Evolutionary conservation across 23 tunicate species (phyloP), one percentile per base, ranked within the genome.

Genomic region (Styela plicata): DNA sequence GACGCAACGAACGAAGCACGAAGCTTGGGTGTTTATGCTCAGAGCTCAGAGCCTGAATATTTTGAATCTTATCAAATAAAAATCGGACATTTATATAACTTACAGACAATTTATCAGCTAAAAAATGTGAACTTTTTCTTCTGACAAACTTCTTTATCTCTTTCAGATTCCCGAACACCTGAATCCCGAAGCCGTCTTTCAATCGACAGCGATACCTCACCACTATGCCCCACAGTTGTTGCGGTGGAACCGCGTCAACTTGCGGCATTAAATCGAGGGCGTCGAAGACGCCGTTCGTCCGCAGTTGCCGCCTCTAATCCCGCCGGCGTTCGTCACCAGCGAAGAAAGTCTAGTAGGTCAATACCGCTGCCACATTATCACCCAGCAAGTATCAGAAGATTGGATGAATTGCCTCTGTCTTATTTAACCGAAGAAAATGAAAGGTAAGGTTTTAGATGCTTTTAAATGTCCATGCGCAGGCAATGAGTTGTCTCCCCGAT

Each of bases 331-430:
- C 88, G 88, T 30, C 85, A 36, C 21, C 84, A 80, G 19, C 80
- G 86, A 81, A 64, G 89, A 30, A 89, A 86, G n/a, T 26, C 80
- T 1, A 68, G 57, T 36, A 65, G 82, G 63, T 37, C 70, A 19
- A 78, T 83, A 23, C 85, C 97, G 79, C 83, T 91, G 69, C 97
- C 97, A 57, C 84, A 91, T 87, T 84, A 91, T 36, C 97, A 91
- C 74, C 97, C 97, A 62, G 71, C 89, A 52, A 87, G 89, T 80
- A 74, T 79, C 1, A 76, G 80, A 24, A 73, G 73, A 16, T 44
- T 80, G 27, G 92, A 87, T 27, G 89, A 91, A n/a, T 74, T 74
- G 30, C 89, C 89, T 25, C 78, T 91, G 34, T 87, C 52, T 83
- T 91, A 87, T 74, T 74, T 91, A 32, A 83, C 91, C 10, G 91